Evolutionary conservation across 2,888 invertebrate genomes (phyloP).

Genomic region (Orchesellides sinensis): DNA sequence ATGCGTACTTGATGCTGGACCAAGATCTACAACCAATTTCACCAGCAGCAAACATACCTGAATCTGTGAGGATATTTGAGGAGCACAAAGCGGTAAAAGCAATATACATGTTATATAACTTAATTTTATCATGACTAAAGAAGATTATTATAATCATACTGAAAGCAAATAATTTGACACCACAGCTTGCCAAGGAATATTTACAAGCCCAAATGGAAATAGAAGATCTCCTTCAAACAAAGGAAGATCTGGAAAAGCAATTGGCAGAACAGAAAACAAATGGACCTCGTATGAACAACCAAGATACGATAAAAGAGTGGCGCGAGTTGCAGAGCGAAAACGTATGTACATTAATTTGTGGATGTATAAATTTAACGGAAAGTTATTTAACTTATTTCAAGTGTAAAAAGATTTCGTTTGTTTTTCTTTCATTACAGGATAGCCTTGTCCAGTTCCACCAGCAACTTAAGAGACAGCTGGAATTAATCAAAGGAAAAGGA

Average conservation of each 20-base stretch:
- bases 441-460: conserved; percentile 83
- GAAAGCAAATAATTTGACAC: too few relatives aligned
- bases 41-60: conserved; percentile 85
- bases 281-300: conserved; percentile 75
- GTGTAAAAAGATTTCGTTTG: not conserved
- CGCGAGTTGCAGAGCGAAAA: conserved; percentile 84
- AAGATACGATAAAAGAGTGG: conserved; percentile 81
- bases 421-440: conserved; percentile 78
- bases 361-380: not conserved
- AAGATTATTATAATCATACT: too few relatives aligned
- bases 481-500: conserved; percentile 77
- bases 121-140: not conserved
- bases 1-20: conserved; percentile 87
- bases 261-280: conserved; percentile 79
- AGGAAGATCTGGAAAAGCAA: conserved; percentile 85
- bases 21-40: conserved; percentile 89
- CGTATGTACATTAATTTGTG: conserved; percentile 77
- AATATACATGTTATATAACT: not conserved
- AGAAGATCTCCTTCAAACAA: conserved; percentile 87
- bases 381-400: not conserved
- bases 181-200: conserved; percentile 89
- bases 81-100: conserved; percentile 87
- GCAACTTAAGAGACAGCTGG: conserved; percentile 83
- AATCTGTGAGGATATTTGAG: conserved; percentile 91
- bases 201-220: conserved; percentile 92